Base-by-base conservation (phyloP, 2,888 invertebrate genomes). In the Baccha elongata region DNA sequence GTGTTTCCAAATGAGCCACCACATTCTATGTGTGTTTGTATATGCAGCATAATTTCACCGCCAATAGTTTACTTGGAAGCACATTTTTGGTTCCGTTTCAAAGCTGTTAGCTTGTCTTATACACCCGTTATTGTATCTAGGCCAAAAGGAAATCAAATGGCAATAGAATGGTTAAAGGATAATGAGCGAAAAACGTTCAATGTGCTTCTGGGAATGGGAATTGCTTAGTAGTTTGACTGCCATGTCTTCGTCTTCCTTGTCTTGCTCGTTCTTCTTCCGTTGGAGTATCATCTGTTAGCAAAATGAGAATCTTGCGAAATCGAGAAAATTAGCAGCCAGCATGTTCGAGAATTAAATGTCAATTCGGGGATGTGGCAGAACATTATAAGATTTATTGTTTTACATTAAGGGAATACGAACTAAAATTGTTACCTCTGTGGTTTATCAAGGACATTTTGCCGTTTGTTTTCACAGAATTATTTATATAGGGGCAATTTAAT, bases 111-210 rank as follows among this genome's bases (percentile, higher is more conserved):
- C 80, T 64, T 71, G 19, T 44, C 42, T 21, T 44, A n/a, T 29
- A 37, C n/a, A 32, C 48, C 52, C 58, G 62, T 80, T 64, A 81
- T 76, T 81, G 53, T 71, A n/a, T n/a, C n/a, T n/a, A 65, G 60
- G 60, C 81, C 52, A 76, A 67, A 60, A 67, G 64, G 35, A 62
- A 53, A 76, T 75, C 71, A 81, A 81, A 75, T 65, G 65, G 37
- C 71, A 71, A 81, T 65, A 60, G 44, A 48, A 19, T 65, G 60
- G 67, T 65, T 53, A 71, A 76, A 52, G 76, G 81, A 81, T 81
- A 81, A 81, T 81, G 71, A 76, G 76, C n/a, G n/a, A 81, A 71
- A 65, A 81, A 60, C 64, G 75, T 75, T 75, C 69, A 62, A 48
- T 76, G 35, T 35, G 8, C 52, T 13, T 50, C 50, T 50, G 32